Conservation (phyloP, 2,113 vertebrate genomes). For the Polypterus senegalus region DNA sequence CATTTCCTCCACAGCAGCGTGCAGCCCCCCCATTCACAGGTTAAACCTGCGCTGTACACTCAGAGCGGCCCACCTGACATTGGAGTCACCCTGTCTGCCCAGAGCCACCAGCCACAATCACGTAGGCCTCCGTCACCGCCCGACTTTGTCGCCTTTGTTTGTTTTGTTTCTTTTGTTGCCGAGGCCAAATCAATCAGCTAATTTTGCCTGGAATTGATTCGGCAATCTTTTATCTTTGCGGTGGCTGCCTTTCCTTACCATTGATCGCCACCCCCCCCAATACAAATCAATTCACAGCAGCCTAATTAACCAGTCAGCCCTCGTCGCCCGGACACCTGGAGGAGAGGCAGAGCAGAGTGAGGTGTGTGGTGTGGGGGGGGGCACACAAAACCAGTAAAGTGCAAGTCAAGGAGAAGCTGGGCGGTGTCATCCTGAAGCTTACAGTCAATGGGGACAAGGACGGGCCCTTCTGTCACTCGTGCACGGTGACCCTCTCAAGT, state of each 20-base stretch:
- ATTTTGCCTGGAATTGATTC: not conserved
- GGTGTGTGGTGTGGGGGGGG: too few species aligned
- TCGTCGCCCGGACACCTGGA: not conserved
- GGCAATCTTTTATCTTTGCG: not conserved
- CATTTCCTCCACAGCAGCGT: not conserved
- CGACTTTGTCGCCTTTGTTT: not conserved
- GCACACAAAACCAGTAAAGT: too few species aligned
- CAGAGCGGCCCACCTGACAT: conserved; percentile 38
- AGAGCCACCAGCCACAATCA: conserved; percentile 32
- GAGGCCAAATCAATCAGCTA: not conserved
- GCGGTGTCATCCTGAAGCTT: too few species aligned
- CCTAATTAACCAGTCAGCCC: not conserved
- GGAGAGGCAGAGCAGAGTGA: not conserved
- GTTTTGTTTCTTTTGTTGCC: not conserved
- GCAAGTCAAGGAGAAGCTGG: too few species aligned
- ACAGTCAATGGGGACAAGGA: too few species aligned
- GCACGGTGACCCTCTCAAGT: too few species aligned
- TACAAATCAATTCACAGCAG: not conserved
- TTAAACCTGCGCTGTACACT: conserved; percentile 19
- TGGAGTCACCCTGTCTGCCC: conserved; percentile 29
- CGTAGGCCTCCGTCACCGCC: conserved; percentile 35
- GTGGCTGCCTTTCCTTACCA: not conserved
- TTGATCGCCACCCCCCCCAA: not conserved
- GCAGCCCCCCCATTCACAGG: not conserved
- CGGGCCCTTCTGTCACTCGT: too few species aligned